Evolutionary conservation across 30 jellyfish, hydroid and myxozoan genomes (phyloP), one percentile per base, ranked within the genome.

Genomic region (Aurelia sp.): DNA sequence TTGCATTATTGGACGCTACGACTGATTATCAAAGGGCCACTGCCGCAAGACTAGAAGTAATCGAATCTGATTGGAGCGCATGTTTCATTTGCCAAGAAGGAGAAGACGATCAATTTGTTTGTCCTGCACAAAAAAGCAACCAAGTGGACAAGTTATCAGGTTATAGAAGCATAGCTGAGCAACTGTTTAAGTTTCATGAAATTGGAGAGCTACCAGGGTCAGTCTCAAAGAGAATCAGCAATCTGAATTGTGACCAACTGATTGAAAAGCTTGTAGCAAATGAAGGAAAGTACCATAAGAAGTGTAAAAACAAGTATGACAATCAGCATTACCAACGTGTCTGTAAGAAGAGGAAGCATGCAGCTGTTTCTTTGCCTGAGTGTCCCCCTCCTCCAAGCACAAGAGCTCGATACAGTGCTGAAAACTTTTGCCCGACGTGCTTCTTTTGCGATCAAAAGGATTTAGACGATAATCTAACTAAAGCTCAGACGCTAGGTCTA

Each of bases 401-500:
- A 3, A 74, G 76, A 74, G 76, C 86, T 2, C 30, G 63, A 19
- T 57, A 5, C 16, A 77, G 88, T 51, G 64, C 88, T 1, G 48
- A 52, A 0, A 77, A 77, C 18, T 60, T 57, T 55, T 1, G 0
- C 1, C 60, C 62, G 0, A 22, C 1, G 5, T 75, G 73, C 22
- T 59, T 52, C 13, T 75, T 75, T 21, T 52, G 73, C 15, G 75
- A 59, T 1, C 3, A 22, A 53, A 33, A 75, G 16, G 75, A 75
- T 6, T 19, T 40, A 4, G 0, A 2, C 5, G 78, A 50, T 4
- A 51, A 31, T 52, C 76, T 50, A 6, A 52, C 87, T 0, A 24
- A 75, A 21, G 87, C 87, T 33, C 87, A 75, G 19, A 75, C 75
- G 0, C 7, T 75, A 2, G 80, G 60, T 6, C 87, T 75, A 0